A percentile compares a stretch with the other conserved stretches of the same genome.
These are phyloP conservation scores for Magallana angulata DNA, from an alignment of 1,140 invertebrate species.

Conservation along the genomic window DNA sequence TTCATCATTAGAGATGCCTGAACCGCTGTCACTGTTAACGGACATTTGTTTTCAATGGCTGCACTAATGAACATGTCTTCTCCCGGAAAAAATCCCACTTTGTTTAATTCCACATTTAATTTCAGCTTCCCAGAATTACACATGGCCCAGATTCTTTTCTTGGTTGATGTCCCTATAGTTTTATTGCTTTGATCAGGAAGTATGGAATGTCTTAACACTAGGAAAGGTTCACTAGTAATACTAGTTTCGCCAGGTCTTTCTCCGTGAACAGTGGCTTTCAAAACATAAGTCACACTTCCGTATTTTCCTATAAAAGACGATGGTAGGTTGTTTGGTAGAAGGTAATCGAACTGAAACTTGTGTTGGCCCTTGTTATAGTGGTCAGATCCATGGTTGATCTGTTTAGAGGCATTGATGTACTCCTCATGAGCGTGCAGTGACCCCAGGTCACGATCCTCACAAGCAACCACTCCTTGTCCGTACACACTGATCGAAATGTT, in stretches of 20 bases:
- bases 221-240: constrained; percentile 77
- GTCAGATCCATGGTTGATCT: constrained; percentile 25
- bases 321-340: constrained; percentile 74
- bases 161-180: constrained; percentile 37
- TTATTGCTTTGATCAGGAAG: constrained; percentile 60
- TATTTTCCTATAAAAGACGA: constrained; percentile 79
- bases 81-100: constrained; percentile 72
- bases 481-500: constrained; percentile 66
- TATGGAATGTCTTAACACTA: constrained; percentile 68
- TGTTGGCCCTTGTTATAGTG: constrained; percentile 64
- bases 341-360: constrained; percentile 75
- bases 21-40: constrained; percentile 71
- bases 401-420: constrained; percentile 74
- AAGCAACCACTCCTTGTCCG: constrained; percentile 74
- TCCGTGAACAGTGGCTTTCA: constrained; percentile 73
- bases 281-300: constrained; percentile 78
- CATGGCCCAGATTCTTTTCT: constrained; percentile 66
- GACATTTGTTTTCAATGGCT: constrained; percentile 72
- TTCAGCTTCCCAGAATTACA: constrained; percentile 73
- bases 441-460: constrained; percentile 68
- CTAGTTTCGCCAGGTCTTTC: constrained; percentile 68
- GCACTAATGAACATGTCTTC: constrained; percentile 76
- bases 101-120: constrained; percentile 65
- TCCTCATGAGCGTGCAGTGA: constrained; percentile 70
- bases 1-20: constrained; percentile 75